phyloP scores from a whole-genome alignment of 2,113 vertebrate species.

The Phyllostomus discolor region DNA sequence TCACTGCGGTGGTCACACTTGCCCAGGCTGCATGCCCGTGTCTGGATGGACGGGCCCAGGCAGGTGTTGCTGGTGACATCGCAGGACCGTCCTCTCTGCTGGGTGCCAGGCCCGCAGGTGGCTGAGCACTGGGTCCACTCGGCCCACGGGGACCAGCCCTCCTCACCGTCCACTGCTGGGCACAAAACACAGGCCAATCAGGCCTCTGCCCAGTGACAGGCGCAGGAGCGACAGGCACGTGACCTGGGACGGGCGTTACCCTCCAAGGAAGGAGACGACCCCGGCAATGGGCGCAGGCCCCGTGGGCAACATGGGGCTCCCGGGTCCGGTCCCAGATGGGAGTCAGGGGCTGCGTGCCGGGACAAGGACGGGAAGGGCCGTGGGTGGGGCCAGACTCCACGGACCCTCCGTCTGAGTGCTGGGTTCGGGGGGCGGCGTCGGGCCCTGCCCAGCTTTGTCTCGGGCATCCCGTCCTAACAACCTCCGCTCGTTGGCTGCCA shows the following conservation, averaged over 20 bases:
- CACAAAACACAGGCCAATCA: neutral
- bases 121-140: slow-evolving; percentile 98
- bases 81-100: slow-evolving; percentile 95
- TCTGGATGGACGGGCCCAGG: slow-evolving; percentile 94
- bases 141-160: slow-evolving; percentile 98
- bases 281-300: neutral
- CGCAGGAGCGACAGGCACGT: fast-evolving
- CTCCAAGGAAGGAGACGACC: neutral
- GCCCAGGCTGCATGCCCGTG: slow-evolving; percentile 91
- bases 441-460: fast-evolving
- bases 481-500: fast-evolving
- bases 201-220: fast-evolving
- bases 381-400: neutral
- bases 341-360: neutral
- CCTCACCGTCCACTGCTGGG: slow-evolving; percentile 87
- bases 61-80: slow-evolving; percentile 96
- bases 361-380: neutral
- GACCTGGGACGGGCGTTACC: neutral
- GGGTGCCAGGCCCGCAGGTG: slow-evolving; percentile 95
- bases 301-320: neutral
- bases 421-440: neutral
- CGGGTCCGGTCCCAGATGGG: neutral
- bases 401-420: neutral
- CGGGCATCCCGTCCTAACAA: fast-evolving
- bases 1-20: slow-evolving; percentile 95